Evolutionary conservation across 2,888 invertebrate species (phyloP).

Genomic region (Nowickia ferox): DNA sequence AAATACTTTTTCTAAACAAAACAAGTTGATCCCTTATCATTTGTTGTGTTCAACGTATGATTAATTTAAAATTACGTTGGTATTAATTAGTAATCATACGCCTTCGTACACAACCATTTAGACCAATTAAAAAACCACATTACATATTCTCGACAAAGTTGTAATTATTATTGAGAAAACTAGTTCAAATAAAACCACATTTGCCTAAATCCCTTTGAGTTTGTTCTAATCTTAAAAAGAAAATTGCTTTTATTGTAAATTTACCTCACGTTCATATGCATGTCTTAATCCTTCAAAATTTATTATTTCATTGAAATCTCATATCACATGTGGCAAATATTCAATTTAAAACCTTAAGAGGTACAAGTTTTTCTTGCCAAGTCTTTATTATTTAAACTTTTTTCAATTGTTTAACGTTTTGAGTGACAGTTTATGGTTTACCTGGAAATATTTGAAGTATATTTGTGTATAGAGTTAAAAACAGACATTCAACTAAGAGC

Average conservation of each 20-base stretch:
- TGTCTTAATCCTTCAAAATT: slow-evolving; percentile 12
- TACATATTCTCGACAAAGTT: background rate
- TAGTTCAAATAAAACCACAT: slow-evolving; percentile 16
- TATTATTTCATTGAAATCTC: slow-evolving; percentile 21
- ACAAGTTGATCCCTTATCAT: background rate
- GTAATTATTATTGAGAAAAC: slow-evolving; percentile 19
- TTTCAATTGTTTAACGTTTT: slow-evolving; percentile 60
- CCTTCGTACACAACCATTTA: background rate
- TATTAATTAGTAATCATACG: slow-evolving; percentile 25
- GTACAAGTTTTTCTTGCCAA: slow-evolving; percentile 9
- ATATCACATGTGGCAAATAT: slow-evolving; percentile 43
- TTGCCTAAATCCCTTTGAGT: slow-evolving; percentile 8
- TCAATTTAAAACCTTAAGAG: slow-evolving; percentile 54
- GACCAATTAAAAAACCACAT: slow-evolving; percentile 9
- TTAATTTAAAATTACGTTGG: slow-evolving; percentile 8
- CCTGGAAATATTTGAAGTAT: slow-evolving; percentile 3
- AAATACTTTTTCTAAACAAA: background rate
- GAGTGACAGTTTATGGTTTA: slow-evolving; percentile 68
- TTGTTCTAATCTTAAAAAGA: background rate
- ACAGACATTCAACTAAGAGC: background rate
- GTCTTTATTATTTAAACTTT: slow-evolving; percentile 47
- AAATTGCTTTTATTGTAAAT: slow-evolving; percentile 22
- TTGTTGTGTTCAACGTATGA: background rate
- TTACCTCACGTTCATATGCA: background rate
- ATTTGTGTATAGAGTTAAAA: too few species aligned